Evolutionary conservation across 2,113 vertebrate genomes (phyloP).

Genomic region (Sclerurus mexicanus): DNA sequence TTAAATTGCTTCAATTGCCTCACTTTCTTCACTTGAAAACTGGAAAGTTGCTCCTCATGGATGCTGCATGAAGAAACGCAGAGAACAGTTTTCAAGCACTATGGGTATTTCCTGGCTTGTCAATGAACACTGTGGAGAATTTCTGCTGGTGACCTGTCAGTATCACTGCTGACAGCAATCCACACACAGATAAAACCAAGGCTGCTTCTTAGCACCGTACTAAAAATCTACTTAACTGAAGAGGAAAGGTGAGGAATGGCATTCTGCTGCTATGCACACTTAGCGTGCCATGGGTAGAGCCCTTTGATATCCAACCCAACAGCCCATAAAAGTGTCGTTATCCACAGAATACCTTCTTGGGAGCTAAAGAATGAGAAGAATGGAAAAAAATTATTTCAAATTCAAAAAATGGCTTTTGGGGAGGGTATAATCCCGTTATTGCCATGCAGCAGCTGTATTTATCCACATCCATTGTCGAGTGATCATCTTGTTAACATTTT

Average conservation of each 20-base stretch:
- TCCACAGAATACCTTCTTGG: slow-evolving; percentile 30
- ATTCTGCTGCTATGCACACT: neutral
- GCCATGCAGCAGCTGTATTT: neutral
- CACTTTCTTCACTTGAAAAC: neutral
- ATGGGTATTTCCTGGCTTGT: neutral
- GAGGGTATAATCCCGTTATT: neutral
- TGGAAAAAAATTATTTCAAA: neutral
- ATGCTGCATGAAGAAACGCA: neutral
- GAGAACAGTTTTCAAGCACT: neutral
- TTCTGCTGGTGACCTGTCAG: neutral
- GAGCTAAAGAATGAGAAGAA: slow-evolving; percentile 45
- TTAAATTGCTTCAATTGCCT: neutral
- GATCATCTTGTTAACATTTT: neutral
- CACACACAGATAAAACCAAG: neutral
- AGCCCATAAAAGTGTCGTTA: slow-evolving; percentile 25
- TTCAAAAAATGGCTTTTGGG: neutral
- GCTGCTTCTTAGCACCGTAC: neutral
- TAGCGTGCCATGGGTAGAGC: neutral
- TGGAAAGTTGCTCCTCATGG: neutral
- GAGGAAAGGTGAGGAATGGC: neutral
- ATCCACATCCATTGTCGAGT: neutral
- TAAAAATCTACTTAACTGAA: slow-evolving; percentile 30
- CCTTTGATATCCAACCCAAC: neutral
- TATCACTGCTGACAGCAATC: neutral
- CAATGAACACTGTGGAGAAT: neutral